Conservation (phyloP, 92 coral and sea anemone species). For the Paragorgia papillata region DNA sequence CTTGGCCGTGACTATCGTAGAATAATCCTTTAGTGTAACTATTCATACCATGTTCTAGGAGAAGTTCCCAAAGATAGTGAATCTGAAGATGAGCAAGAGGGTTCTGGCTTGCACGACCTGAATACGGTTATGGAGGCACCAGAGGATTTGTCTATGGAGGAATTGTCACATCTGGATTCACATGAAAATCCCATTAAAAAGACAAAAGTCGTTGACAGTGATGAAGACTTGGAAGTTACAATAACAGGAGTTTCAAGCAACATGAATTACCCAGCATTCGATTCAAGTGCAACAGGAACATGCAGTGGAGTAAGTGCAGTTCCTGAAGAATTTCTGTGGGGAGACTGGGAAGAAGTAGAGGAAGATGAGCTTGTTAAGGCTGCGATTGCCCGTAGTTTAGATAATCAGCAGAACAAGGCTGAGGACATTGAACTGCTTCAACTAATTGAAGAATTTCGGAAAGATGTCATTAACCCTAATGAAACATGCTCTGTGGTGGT, state of each 20-base stretch:
- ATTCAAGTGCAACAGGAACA: slow-evolving; percentile 15
- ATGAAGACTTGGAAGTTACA: slow-evolving; percentile 23
- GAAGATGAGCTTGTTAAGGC: slow-evolving; percentile 56
- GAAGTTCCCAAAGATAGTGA: background rate
- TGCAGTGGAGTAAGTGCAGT: slow-evolving; percentile 26
- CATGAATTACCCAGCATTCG: slow-evolving; percentile 21
- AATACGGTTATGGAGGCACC: slow-evolving; percentile 1
- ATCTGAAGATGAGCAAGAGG: slow-evolving; percentile 16
- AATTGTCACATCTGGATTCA: no score
- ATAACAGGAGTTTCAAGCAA: slow-evolving; percentile 30
- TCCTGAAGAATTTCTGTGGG: slow-evolving; percentile 58
- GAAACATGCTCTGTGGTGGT: slow-evolving; percentile 50
- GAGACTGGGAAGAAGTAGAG: slow-evolving; percentile 37
- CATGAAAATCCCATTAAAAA: slow-evolving; percentile 21
- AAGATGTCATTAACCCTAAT: slow-evolving; percentile 14
- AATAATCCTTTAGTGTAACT: slow-evolving; percentile 44
- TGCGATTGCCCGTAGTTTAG: slow-evolving; percentile 59
- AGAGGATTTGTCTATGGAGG: no score
- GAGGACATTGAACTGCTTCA: slow-evolving; percentile 45
- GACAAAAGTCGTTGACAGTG: slow-evolving; percentile 13
- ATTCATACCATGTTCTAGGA: slow-evolving; percentile 21
- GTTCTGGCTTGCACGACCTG: no score
- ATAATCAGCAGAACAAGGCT: slow-evolving; percentile 25
- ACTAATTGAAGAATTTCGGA: slow-evolving; percentile 46
- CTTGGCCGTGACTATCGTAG: slow-evolving; percentile 49